These are phyloP conservation scores for Oryzias curvinotus DNA, from an alignment of 2,113 vertebrate species.

Conservation along the genomic window DNA sequence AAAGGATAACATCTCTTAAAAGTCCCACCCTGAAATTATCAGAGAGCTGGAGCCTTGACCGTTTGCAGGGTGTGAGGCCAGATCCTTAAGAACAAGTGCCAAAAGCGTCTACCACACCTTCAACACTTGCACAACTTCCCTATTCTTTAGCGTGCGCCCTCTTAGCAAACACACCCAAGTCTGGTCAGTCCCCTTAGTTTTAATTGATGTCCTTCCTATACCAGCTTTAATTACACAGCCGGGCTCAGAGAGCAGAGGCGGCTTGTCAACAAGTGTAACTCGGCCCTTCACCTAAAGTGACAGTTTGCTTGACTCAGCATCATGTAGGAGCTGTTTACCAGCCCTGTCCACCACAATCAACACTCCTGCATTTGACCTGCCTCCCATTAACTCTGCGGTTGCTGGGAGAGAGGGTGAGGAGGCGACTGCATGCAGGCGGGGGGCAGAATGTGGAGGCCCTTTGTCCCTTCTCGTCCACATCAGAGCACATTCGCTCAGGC, in stretches of 20 bases:
- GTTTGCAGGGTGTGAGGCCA: constrained; percentile 60
- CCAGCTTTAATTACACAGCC: constrained; percentile 57
- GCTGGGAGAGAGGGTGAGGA: constrained; percentile 3
- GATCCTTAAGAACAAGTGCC: constrained; percentile 33
- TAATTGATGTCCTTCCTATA: constrained; percentile 59
- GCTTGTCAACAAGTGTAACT: constrained; percentile 67
- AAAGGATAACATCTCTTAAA: no score
- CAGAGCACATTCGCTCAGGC: constrained; percentile 14
- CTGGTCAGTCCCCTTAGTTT: constrained; percentile 12
- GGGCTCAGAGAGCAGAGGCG: constrained; percentile 42
- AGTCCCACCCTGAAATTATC: no score
- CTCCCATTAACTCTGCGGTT: constrained; percentile 37
- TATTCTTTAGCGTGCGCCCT: constrained; percentile 35
- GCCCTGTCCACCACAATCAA: constrained; percentile 70
- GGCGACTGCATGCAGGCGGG: background rate
- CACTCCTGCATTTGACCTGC: constrained; percentile 40
- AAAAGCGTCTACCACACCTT: constrained; percentile 64
- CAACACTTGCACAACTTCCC: constrained; percentile 67
- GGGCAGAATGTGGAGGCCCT: background rate
- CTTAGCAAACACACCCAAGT: constrained; percentile 49
- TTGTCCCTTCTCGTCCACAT: constrained; percentile 47
- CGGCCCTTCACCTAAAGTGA: constrained; percentile 58
- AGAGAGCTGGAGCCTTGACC: constrained; percentile 30
- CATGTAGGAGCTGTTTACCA: constrained; percentile 55
- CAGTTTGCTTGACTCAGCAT: constrained; percentile 70